phyloP scores from a whole-genome alignment of 2,113 vertebrate species.

The Nicator chloris region DNA sequence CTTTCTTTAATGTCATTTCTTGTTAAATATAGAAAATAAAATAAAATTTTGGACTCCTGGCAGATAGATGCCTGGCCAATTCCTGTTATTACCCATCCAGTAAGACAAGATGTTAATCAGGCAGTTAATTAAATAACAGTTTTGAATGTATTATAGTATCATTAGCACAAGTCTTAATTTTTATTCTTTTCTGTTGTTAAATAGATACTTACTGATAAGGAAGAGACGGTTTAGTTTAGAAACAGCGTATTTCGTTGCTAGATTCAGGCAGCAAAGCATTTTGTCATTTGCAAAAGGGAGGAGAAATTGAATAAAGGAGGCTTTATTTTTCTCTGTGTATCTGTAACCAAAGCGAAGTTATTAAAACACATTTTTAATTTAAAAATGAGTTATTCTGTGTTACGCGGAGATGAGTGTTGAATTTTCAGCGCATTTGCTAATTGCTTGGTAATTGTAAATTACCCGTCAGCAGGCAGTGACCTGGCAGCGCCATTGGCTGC shows the following conservation, averaged over 20 bases:
- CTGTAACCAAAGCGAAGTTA: conserved; percentile 25
- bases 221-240: not conserved
- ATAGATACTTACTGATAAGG: not conserved
- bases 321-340: not conserved
- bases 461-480: conserved; percentile 9
- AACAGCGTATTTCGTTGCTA: not conserved
- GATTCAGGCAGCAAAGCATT: not conserved
- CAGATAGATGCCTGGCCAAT: not conserved
- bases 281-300: not conserved
- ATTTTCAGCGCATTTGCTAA: conserved; percentile 54
- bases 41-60: not conserved
- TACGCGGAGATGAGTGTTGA: conserved; percentile 30
- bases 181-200: not conserved
- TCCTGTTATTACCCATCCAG: not conserved
- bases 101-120: not conserved
- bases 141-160: not conserved
- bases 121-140: not conserved
- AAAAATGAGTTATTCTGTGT: conserved; percentile 18
- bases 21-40: not conserved
- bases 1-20: not conserved
- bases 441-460: conserved; percentile 49
- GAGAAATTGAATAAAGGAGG: not conserved
- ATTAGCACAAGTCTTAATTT: not conserved
- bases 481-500: conserved; percentile 63
- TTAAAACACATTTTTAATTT: conserved; percentile 47